phyloP scores from a whole-genome alignment of 2,797 vertebrate genomes.

The Huso huso region DNA sequence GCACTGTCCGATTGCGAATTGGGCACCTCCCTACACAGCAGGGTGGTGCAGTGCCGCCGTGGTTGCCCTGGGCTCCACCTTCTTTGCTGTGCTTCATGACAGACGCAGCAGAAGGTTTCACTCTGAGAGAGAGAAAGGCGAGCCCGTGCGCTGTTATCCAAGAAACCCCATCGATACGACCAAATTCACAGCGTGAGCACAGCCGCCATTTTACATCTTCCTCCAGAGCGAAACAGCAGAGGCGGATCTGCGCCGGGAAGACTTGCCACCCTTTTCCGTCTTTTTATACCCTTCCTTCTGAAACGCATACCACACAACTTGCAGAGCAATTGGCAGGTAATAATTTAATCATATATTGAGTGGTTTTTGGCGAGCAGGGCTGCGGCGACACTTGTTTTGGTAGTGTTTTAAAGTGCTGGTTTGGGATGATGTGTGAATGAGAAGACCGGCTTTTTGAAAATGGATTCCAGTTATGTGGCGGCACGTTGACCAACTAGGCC shows the following conservation, averaged over 20 bases:
- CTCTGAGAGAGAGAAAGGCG: constrained; percentile 31
- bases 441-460: constrained; percentile 83
- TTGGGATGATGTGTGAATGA: constrained; percentile 53
- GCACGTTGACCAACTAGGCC: constrained; percentile 56
- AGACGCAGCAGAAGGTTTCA: no score
- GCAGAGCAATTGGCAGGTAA: constrained; percentile 37
- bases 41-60: no score
- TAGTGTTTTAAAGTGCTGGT: constrained; percentile 60
- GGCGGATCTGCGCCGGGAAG: constrained; percentile 63
- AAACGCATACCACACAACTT: constrained; percentile 37
- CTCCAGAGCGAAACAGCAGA: constrained; percentile 77
- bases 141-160: constrained; percentile 44
- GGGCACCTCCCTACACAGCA: no score
- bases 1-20: no score
- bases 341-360: constrained; percentile 35
- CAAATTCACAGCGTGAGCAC: constrained; percentile 82
- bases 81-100: no score
- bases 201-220: constrained; percentile 97
- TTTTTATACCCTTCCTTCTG: constrained; percentile 50
- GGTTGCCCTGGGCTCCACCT: no score
- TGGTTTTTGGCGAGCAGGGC: constrained; percentile 15
- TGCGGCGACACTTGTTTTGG: constrained; percentile 24
- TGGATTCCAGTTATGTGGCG: constrained; percentile 78
- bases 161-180: constrained; percentile 69
- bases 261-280: constrained; percentile 40